Percentiles rank a stretch among this genome's conserved stretches.
Evolutionary conservation across 2,888 invertebrate species (phyloP).

Genomic region (Rosalia funebris): DNA sequence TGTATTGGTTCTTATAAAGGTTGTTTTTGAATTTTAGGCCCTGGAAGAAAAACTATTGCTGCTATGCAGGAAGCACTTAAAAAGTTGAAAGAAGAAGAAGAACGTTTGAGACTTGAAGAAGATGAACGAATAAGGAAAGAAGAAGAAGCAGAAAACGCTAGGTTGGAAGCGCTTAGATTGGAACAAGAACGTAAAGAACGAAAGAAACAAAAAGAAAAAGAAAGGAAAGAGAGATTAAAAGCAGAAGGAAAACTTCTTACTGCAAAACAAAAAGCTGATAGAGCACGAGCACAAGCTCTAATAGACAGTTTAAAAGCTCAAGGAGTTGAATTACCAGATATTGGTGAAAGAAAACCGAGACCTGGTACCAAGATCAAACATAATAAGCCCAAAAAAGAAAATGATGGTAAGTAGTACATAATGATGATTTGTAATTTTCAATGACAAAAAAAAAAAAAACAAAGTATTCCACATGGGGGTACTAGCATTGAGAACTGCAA

Average conservation of each 20-base stretch:
- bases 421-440: no score
- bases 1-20: no score
- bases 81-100: constrained; percentile 90
- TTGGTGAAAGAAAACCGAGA: constrained; percentile 70
- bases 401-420: constrained; percentile 42
- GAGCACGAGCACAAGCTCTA: constrained; percentile 88
- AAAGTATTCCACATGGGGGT: no score
- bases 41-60: constrained; percentile 85
- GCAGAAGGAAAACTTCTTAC: constrained; percentile 96
- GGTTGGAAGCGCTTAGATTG: constrained; percentile 76
- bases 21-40: no score
- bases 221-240: constrained; percentile 90
- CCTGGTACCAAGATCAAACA: constrained; percentile 81
- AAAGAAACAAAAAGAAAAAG: constrained; percentile 92
- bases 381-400: constrained; percentile 73
- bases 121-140: constrained; percentile 85
- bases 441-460: no score
- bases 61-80: constrained; percentile 94
- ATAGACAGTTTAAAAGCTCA: constrained; percentile 89
- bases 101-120: constrained; percentile 76
- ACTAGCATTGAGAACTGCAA: no score
- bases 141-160: constrained; percentile 81
- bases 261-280: constrained; percentile 92
- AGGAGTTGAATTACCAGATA: constrained; percentile 83
- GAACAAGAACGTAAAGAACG: constrained; percentile 85